Percentiles rank a stretch among this genome's conserved stretches.
Conservation (phyloP, 2,888 invertebrate species). For the Amiota mariae region DNA sequence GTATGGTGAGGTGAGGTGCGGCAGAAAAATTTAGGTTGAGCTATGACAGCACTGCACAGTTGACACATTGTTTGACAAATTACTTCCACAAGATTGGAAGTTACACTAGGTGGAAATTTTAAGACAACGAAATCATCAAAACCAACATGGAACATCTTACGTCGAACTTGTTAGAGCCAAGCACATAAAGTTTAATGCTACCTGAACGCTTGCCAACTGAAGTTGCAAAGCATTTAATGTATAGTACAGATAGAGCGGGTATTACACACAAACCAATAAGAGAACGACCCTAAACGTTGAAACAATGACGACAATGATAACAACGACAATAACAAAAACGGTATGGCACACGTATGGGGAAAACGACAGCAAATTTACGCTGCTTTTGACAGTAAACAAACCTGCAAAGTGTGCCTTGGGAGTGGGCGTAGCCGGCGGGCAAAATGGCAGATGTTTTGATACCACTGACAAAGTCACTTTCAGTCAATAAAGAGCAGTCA, state of each 20-base stretch:
- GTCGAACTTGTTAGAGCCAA: not conserved
- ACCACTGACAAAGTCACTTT: slow-evolving; percentile 64
- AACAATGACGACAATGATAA: slow-evolving; percentile 28
- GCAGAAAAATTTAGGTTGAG: slow-evolving; percentile 31
- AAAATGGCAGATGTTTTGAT: slow-evolving; percentile 32
- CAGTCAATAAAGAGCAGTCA: slow-evolving; percentile 63
- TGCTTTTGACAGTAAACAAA: slow-evolving; percentile 25
- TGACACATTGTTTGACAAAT: slow-evolving; percentile 68
- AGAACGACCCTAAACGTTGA: slow-evolving; percentile 13
- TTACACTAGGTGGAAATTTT: not conserved
- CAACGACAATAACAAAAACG: slow-evolving; percentile 47
- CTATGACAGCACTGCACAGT: no score
- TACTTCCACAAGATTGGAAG: slow-evolving; percentile 51
- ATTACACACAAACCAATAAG: not conserved
- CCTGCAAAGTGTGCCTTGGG: not conserved
- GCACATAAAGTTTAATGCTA: slow-evolving; percentile 54
- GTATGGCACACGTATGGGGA: slow-evolving; percentile 47
- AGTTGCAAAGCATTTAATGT: no score
- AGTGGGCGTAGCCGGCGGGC: not conserved
- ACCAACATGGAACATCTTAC: slow-evolving; percentile 50
- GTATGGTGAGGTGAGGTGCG: not conserved
- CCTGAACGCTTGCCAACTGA: slow-evolving; percentile 44
- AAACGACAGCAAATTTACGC: slow-evolving; percentile 23
- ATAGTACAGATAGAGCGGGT: slow-evolving; percentile 3
- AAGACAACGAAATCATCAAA: slow-evolving; percentile 55